phyloP scores from a whole-genome alignment of 2,888 invertebrate genomes.

The Zhuqinia jingwanae region DNA sequence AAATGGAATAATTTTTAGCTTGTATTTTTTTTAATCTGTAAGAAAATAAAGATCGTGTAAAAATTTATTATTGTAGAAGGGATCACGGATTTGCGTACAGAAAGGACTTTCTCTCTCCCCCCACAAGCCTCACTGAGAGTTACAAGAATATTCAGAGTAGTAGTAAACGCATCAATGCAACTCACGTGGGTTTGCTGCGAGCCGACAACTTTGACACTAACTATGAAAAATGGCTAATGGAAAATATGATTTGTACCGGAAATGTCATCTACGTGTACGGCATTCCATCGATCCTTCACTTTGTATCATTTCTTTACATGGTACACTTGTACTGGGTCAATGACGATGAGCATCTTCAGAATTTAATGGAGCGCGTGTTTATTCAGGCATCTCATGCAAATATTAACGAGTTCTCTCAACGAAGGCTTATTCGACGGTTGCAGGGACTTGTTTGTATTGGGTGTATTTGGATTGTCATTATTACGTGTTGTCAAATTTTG shows the following conservation, averaged over 20 bases:
- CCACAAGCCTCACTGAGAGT: neutral
- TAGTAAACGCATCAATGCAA: neutral
- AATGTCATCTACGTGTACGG: constrained; percentile 88
- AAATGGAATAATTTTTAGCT: too few species aligned
- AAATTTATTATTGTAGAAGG: constrained; percentile 82
- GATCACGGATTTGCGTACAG: constrained; percentile 88
- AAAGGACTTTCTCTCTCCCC: constrained; percentile 77
- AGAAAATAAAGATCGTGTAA: constrained; percentile 29
- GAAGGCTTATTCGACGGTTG: constrained; percentile 86
- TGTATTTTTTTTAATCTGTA: too few species aligned
- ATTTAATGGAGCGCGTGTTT: constrained; percentile 91
- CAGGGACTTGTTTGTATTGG: constrained; percentile 89
- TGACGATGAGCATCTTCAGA: constrained; percentile 91
- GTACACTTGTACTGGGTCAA: constrained; percentile 88
- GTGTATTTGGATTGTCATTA: constrained; percentile 87
- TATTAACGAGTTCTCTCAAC: constrained; percentile 86
- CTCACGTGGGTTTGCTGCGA: neutral
- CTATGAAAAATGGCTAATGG: constrained; percentile 15
- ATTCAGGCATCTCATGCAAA: constrained; percentile 87
- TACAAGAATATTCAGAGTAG: neutral
- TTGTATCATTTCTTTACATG: constrained; percentile 88
- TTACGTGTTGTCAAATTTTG: constrained; percentile 84
- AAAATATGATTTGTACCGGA: constrained; percentile 84
- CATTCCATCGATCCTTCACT: constrained; percentile 87
- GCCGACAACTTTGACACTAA: neutral